Conservation (phyloP, 2,888 invertebrate genomes). For the Drosophila barbarae region DNA sequence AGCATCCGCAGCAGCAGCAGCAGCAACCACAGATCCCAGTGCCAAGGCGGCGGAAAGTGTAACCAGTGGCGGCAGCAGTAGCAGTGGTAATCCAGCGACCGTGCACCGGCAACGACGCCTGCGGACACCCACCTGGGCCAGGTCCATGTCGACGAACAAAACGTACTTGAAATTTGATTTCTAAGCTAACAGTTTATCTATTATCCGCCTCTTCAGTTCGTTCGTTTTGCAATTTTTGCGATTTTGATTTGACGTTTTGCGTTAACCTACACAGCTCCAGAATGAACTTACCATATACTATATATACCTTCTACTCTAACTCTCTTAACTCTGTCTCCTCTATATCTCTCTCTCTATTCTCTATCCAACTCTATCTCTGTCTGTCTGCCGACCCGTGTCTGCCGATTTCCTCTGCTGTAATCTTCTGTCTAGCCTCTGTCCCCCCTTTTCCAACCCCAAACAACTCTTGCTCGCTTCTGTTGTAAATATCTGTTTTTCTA, state of each 20-base stretch:
- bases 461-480: constrained; percentile 48
- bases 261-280: constrained; percentile 44
- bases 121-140: constrained; percentile 90
- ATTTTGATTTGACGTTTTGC: constrained; percentile 35
- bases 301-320: constrained; percentile 31
- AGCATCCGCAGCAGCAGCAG: constrained; percentile 15
- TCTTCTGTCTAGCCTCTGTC: constrained; percentile 56
- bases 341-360: constrained; percentile 32
- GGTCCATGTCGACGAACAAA: constrained; percentile 84
- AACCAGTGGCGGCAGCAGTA: constrained; percentile 73
- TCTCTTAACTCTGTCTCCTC: constrained; percentile 38
- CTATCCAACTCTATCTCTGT: constrained; percentile 37
- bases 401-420: constrained; percentile 58
- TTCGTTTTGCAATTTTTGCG: constrained; percentile 30
- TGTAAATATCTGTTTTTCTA: constrained; percentile 45
- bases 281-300: constrained; percentile 21
- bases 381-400: constrained; percentile 55
- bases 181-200: constrained; percentile 49
- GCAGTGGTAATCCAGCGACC: constrained; percentile 81
- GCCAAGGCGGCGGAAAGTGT: constrained; percentile 55
- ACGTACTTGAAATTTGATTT: constrained; percentile 78
- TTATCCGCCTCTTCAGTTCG: constrained; percentile 36
- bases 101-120: constrained; percentile 86
- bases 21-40: constrained; percentile 30
- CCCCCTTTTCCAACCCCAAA: constrained; percentile 13